phyloP scores from a whole-genome alignment of 2,888 invertebrate species.

The Sclerodermus sp. region DNA sequence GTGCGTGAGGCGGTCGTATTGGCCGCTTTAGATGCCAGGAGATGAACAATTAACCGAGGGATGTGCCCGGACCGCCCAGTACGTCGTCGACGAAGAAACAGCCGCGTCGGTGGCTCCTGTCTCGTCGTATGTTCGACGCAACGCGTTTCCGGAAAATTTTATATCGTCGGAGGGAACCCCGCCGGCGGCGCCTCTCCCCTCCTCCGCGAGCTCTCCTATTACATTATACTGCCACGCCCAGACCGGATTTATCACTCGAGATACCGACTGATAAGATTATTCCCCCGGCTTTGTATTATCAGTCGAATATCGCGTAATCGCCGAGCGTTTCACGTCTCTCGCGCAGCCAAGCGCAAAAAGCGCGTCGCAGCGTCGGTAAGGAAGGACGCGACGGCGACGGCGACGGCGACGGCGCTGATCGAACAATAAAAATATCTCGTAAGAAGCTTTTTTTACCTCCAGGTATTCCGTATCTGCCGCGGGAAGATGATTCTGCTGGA shows the following conservation, averaged over 20 bases:
- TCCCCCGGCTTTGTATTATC: neutral
- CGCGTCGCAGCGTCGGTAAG: no score
- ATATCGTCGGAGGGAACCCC: conserved; percentile 22
- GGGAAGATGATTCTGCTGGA: conserved; percentile 43
- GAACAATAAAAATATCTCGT: neutral
- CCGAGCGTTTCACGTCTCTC: neutral
- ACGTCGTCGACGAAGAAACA: conserved; percentile 39
- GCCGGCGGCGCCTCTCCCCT: no score
- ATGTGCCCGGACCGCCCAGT: conserved; percentile 48
- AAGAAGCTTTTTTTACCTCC: conserved; percentile 43
- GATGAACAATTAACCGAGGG: conserved; percentile 57
- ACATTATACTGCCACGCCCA: no score
- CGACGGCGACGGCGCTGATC: no score
- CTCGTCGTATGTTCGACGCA: conserved; percentile 33
- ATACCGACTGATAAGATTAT: no score
- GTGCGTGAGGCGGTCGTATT: conserved; percentile 29
- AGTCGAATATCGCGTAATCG: neutral
- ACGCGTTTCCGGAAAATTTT: conserved; percentile 22
- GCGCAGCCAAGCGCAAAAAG: no score
- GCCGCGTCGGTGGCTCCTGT: conserved; percentile 29
- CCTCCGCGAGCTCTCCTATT: no score
- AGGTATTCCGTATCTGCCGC: conserved; percentile 47
- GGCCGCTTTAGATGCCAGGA: conserved; percentile 45
- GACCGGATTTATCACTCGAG: no score
- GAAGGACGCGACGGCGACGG: no score